Conservation (phyloP, 92 coral and sea anemone species). For the Epizoanthus scotinus region DNA sequence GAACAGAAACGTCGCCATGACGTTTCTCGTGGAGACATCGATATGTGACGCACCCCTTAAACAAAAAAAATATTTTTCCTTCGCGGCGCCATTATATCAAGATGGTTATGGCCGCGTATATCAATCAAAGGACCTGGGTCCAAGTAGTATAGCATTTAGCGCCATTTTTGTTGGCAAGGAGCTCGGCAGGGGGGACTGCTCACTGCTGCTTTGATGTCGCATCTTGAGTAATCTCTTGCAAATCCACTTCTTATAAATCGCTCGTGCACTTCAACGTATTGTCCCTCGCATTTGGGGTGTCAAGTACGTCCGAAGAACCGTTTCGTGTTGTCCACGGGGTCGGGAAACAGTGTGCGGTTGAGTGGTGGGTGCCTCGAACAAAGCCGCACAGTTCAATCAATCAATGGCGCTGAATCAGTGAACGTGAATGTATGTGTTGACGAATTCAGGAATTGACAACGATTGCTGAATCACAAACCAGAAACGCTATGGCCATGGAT, state of each 20-base stretch:
- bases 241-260: too few species aligned
- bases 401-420: neutral
- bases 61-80: too few species aligned
- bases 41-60: too few species aligned
- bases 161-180: conserved; percentile 30
- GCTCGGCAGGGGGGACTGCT: too few species aligned
- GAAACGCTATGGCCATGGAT: conserved; percentile 57
- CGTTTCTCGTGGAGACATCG: too few species aligned
- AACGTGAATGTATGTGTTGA: too few species aligned
- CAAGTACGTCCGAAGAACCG: neutral
- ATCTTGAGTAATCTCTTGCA: too few species aligned
- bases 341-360: neutral
- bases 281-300: neutral
- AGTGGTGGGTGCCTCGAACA: conserved; percentile 13
- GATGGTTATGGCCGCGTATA: too few species aligned
- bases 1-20: too few species aligned
- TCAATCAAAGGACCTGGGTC: conserved; percentile 25
- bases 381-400: neutral
- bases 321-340: neutral
- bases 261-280: too few species aligned
- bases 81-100: too few species aligned
- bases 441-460: neutral
- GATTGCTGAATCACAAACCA: neutral
- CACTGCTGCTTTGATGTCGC: too few species aligned
- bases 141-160: conserved; percentile 1